phyloP scores from a whole-genome alignment of 2,113 vertebrate species.

The Bostrychus sinensis region DNA sequence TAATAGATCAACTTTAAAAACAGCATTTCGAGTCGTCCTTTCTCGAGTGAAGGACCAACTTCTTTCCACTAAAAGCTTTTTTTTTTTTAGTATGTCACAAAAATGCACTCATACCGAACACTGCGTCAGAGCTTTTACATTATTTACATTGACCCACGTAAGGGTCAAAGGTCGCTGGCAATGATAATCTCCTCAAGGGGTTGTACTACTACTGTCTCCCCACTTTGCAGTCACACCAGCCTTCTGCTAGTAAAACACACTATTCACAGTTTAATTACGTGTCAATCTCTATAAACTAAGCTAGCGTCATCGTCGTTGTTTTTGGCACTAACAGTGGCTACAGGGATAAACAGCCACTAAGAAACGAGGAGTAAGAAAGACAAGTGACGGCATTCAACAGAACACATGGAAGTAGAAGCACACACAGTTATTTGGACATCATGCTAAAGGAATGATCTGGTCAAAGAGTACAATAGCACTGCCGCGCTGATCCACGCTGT shows the following conservation, averaged over 20 bases:
- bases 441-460: conserved; percentile 40
- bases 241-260: conserved; percentile 58
- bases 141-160: conserved; percentile 77
- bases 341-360: conserved; percentile 69
- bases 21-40: conserved; percentile 59
- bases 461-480: conserved; percentile 31
- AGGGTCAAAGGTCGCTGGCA: conserved; percentile 61
- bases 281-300: conserved; percentile 73
- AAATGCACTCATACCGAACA: conserved; percentile 78
- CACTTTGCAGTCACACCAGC: conserved; percentile 53
- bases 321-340: conserved; percentile 80
- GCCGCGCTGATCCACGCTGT: conserved; percentile 31
- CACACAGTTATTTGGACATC: conserved; percentile 31
- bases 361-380: conserved; percentile 36
- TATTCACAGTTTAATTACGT: conserved; percentile 75
- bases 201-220: conserved; percentile 32
- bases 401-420: conserved; percentile 39
- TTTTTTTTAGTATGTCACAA: conserved; percentile 70
- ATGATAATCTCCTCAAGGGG: conserved; percentile 43
- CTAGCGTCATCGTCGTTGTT: conserved; percentile 63
- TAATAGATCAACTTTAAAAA: conserved; percentile 56
- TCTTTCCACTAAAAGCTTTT: conserved; percentile 71
- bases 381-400: conserved; percentile 36
- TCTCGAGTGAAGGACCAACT: conserved; percentile 50
- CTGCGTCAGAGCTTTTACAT: conserved; percentile 77